phyloP scores from a whole-genome alignment of 2,113 vertebrate species.

The Paramisgurnus dabryanus region DNA sequence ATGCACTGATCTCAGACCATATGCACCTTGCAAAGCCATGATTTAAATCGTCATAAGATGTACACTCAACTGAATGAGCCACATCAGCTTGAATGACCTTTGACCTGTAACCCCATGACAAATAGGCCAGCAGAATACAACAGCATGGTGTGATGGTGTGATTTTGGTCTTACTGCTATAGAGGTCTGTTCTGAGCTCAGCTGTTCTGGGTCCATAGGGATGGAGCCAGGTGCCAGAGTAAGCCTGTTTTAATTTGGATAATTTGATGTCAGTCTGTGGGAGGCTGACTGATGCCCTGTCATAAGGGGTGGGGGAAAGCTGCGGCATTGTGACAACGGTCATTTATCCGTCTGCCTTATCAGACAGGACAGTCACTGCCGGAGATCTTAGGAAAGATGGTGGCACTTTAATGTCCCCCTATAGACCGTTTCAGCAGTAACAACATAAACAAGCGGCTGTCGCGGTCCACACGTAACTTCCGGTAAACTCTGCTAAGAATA shows the following conservation, averaged over 20 bases:
- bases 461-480: too few relatives aligned
- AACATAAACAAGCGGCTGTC: too few relatives aligned
- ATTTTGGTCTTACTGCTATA: constrained; percentile 2
- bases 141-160: background rate
- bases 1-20: background rate
- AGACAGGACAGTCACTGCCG: constrained; percentile 42
- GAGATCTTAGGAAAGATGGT: constrained; percentile 3
- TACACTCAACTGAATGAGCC: background rate
- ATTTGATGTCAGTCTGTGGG: constrained; percentile 34
- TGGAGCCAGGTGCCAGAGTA: constrained; percentile 48
- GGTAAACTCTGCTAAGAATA: too few relatives aligned
- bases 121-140: background rate
- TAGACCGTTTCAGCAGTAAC: too few relatives aligned
- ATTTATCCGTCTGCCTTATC: constrained; percentile 63
- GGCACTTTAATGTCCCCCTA: background rate
- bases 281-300: constrained; percentile 62
- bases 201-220: constrained; percentile 43
- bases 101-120: constrained; percentile 9
- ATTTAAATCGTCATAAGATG: background rate
- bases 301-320: constrained; percentile 34
- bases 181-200: constrained; percentile 43
- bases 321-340: constrained; percentile 59
- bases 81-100: background rate
- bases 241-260: constrained; percentile 60
- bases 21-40: background rate